Base-by-base conservation (phyloP, 2,888 invertebrate genomes). In the Epicampocera succincta region DNA sequence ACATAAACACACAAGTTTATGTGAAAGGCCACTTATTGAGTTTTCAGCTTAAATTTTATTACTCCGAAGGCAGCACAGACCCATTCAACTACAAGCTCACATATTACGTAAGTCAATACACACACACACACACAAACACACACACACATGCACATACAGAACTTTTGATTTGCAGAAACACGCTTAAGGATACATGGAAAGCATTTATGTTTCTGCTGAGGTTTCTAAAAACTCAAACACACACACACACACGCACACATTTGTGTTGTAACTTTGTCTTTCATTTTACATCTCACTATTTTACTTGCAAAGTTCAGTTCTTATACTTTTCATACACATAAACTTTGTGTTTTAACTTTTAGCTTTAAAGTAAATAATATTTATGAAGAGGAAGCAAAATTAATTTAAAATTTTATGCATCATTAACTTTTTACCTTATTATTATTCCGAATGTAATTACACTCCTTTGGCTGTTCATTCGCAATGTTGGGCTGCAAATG, bases 401-500 rank as follows among this genome's bases (percentile, higher is more conserved):
- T 50, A 69, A 19, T 63, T 63, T 54, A 2, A 40, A 48, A 46
- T 38, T 63, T 48, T 46, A 29, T 19, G 17, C 54, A 38, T 61
- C 68, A 76, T 76, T 76, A 69, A 69, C 29, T 69, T 54, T 68
- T 33, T 48, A 40, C 29, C 40, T 50, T 66, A 21, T 1, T 17
- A 54, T 46, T 8, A 33, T 33, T 33, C 3, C 54, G 60, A 63
- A 33, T 61, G 63, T 69, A n/a, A 63, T 48, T 46, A 25, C 52
- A 13, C 12, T 46, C 29, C 50, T 42, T 25, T 63, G 15, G 17
- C 29, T 54, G 40, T 38, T 33, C 8, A 68, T 44, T 15, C 13
- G 42, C 13, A 38, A 13, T 33, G 13, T 6, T 42, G 9, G 17
- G 48, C 40, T 56, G 6, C 54, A 69, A 69, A 69, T 6, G 44